These are phyloP conservation scores for Noctua pronuba DNA, from an alignment of 2,888 invertebrate species.

Conservation along the genomic window DNA sequence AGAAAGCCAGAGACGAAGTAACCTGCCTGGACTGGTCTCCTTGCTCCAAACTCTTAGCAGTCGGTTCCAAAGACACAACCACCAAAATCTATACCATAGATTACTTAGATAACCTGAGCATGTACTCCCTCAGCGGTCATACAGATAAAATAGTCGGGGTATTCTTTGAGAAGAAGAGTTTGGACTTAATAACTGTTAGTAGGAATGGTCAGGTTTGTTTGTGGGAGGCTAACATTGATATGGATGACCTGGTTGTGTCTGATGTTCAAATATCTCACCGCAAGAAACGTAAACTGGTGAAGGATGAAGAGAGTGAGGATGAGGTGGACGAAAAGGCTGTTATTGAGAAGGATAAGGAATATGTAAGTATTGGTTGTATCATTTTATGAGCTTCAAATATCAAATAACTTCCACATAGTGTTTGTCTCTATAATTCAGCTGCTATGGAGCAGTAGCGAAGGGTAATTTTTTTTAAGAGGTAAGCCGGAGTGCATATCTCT, in stretches of 20 bases:
- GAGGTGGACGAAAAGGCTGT: conserved; percentile 91
- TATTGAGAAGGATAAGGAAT: conserved; percentile 89
- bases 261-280: conserved; percentile 88
- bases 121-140: conserved; percentile 95
- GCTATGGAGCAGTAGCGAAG: too few relatives aligned
- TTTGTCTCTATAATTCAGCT: background rate
- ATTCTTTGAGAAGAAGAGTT: conserved; percentile 96
- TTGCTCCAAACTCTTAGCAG: conserved; percentile 97
- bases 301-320: conserved; percentile 91
- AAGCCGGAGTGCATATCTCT: too few relatives aligned
- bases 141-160: conserved; percentile 95
- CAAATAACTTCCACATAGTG: background rate
- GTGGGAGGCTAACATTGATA: conserved; percentile 96
- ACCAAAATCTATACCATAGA: conserved; percentile 95
- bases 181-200: conserved; percentile 96
- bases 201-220: conserved; percentile 95
- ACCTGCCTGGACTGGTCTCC: conserved; percentile 97
- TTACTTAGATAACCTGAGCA: conserved; percentile 93
- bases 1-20: conserved; percentile 95
- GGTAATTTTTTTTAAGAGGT: too few relatives aligned
- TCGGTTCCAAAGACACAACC: conserved; percentile 97
- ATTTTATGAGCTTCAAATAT: background rate
- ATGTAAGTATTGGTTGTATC: conserved; percentile 75
- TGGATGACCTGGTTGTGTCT: conserved; percentile 92
- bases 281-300: conserved; percentile 82